Base-by-base conservation (phyloP, 2,888 invertebrate species). In the Stenichneumon culpator region DNA sequence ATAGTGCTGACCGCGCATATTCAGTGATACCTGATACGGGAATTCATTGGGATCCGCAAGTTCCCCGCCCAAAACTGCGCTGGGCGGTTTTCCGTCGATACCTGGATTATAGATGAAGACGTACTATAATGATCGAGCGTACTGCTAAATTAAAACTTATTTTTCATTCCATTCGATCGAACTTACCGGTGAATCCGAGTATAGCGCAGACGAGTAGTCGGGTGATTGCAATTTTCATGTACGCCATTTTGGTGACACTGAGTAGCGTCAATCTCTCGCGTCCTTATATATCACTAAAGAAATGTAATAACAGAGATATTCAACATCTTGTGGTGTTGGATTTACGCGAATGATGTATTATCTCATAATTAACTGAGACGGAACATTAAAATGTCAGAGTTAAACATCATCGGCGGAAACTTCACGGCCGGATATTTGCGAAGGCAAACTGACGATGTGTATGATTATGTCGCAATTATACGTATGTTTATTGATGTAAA, bases 21-120 rank as follows among this genome's bases (percentile, higher is more conserved):
- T 84, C 32, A 89, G 44, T 2, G 84, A 86, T 1, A 82, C 86
- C 36, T 86, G 87, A 80, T 87, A 87, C 16, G 87, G 87, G 65
- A 88, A 87, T 65, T 89, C 88, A 11, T 73, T 70, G 11, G 54
- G 54, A 9, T 9, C 2, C 14, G 25, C 7, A 81, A 86, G 0
- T 39, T n/a, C 9, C 22, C 89, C 89, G 36, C 88, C 88, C 39
- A 78, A 70, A 7, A 88, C 52, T 3, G 63, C 28, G 11, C 57
- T 79, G 25, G 83, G 83, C 25, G 70, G 75, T 80, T 79, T 83
- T 9, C 74, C 79, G 75, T 69, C 54, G 69, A 74, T 60, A 54
- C 44, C 79, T 83, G 50, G 0, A 63, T 36, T 3, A 4, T 7
- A 9, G 7, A 36, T 9, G 36, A 36, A 36, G 36, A 36, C 7